Evolutionary conservation across 2,888 invertebrate genomes (phyloP).

Genomic region (Agrotis clavis): DNA sequence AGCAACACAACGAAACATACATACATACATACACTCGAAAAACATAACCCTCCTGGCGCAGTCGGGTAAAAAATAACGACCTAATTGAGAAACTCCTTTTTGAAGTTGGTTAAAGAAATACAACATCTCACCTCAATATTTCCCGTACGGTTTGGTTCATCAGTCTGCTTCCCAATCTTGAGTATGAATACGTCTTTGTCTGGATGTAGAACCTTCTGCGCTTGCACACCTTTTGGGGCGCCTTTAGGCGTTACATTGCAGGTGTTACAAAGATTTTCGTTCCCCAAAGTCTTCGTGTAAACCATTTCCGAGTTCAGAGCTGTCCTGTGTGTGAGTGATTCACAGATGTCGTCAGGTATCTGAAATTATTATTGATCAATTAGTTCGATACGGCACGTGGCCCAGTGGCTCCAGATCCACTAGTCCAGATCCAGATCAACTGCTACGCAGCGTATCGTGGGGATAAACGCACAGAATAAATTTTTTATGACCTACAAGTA

Average conservation of each 20-base stretch:
- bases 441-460: no score
- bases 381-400: no score
- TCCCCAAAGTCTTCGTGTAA: constrained; percentile 79
- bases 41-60: no score
- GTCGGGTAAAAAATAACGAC: no score
- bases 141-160: constrained; percentile 91
- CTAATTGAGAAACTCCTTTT: no score
- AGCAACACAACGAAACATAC: no score
- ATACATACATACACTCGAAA: no score
- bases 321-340: constrained; percentile 81
- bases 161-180: constrained; percentile 94
- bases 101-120: no score
- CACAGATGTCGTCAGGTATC: constrained; percentile 88
- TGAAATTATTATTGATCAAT: constrained; percentile 58
- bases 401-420: no score
- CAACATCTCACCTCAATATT: constrained; percentile 91
- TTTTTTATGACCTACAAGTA: no score
- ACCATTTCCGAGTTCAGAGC: constrained; percentile 82
- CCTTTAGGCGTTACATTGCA: constrained; percentile 88
- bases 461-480: no score
- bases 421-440: no score
- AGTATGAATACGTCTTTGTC: constrained; percentile 94
- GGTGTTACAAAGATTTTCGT: constrained; percentile 77
- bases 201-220: constrained; percentile 92
- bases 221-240: constrained; percentile 90